Conservation (phyloP, 2,888 invertebrate species). For the Caenorhabditis doughertyi region DNA sequence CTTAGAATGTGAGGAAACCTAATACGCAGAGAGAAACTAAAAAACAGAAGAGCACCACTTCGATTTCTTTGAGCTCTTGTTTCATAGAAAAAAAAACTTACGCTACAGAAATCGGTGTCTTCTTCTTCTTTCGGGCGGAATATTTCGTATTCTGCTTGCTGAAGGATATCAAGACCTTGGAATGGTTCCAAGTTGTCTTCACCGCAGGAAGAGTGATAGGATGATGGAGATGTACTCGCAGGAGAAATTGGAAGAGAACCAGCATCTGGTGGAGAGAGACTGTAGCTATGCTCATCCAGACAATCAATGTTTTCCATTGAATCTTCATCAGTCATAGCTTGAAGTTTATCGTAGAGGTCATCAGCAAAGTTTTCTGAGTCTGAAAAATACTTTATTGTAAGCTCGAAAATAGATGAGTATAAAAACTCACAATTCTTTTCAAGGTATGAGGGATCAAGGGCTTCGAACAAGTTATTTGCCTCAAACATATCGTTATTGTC, state of each 20-base stretch:
- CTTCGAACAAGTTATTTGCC: neutral
- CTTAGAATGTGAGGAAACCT: constrained; percentile 11
- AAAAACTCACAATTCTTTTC: constrained; percentile 24
- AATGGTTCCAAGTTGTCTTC: constrained; percentile 29
- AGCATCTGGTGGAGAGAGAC: constrained; percentile 48
- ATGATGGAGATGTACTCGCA: constrained; percentile 59
- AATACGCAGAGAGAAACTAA: constrained; percentile 8
- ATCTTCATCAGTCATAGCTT: constrained; percentile 8
- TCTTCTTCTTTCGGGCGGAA: constrained; percentile 51
- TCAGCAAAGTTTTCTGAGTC: constrained; percentile 22
- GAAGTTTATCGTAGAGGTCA: neutral
- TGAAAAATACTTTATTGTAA: neutral
- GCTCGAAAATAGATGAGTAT: neutral
- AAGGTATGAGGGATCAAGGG: neutral
- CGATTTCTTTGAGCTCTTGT: neutral
- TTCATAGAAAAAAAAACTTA: constrained; percentile 37
- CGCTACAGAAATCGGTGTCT: constrained; percentile 56
- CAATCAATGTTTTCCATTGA: neutral
- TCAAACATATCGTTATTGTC: constrained; percentile 1
- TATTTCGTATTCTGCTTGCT: constrained; percentile 55
- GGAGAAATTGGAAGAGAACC: constrained; percentile 56
- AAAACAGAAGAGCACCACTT: constrained; percentile 23
- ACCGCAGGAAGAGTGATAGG: constrained; percentile 56
- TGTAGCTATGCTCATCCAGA: constrained; percentile 44
- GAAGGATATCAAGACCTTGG: constrained; percentile 57